phyloP scores from a whole-genome alignment of 1,140 invertebrate species.

The Diploscapter pachys region DNA sequence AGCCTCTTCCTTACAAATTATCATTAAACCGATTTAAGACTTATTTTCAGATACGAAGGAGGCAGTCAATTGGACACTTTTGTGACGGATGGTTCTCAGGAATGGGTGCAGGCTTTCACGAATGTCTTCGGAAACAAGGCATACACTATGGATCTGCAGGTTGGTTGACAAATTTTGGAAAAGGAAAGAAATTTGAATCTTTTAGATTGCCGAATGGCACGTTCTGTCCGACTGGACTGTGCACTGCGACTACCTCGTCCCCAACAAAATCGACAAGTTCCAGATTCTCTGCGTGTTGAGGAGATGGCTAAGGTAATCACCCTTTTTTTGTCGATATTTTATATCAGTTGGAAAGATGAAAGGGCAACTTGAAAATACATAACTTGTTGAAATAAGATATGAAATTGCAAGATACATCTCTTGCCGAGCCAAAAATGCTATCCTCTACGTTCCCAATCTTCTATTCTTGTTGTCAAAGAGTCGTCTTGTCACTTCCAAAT shows the following conservation, averaged over 20 bases:
- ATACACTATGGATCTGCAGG: background rate
- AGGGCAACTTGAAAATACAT: too few relatives aligned
- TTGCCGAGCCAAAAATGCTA: too few relatives aligned
- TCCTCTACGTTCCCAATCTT: too few relatives aligned
- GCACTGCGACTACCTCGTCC: slow-evolving; percentile 4
- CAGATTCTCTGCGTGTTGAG: slow-evolving; percentile 12
- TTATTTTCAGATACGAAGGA: too few relatives aligned
- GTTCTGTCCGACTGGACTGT: slow-evolving; percentile 19
- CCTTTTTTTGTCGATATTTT: too few relatives aligned
- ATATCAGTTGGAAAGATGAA: too few relatives aligned
- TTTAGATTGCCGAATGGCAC: slow-evolving; percentile 22
- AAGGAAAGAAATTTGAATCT: background rate
- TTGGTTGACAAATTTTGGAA: background rate
- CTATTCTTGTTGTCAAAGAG: too few relatives aligned
- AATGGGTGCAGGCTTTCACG: slow-evolving; percentile 1
- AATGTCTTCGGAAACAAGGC: slow-evolving; percentile 1
- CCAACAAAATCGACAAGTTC: slow-evolving; percentile 18
- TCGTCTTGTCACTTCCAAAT: too few relatives aligned
- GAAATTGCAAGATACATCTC: too few relatives aligned
- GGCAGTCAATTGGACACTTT: background rate
- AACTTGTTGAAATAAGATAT: too few relatives aligned
- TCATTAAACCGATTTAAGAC: too few relatives aligned
- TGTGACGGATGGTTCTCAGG: slow-evolving; percentile 10
- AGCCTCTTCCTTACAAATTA: too few relatives aligned
- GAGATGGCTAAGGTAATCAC: slow-evolving; percentile 9